Conservation (phyloP, 2,888 invertebrate genomes). For the Slavum lentiscoides region DNA sequence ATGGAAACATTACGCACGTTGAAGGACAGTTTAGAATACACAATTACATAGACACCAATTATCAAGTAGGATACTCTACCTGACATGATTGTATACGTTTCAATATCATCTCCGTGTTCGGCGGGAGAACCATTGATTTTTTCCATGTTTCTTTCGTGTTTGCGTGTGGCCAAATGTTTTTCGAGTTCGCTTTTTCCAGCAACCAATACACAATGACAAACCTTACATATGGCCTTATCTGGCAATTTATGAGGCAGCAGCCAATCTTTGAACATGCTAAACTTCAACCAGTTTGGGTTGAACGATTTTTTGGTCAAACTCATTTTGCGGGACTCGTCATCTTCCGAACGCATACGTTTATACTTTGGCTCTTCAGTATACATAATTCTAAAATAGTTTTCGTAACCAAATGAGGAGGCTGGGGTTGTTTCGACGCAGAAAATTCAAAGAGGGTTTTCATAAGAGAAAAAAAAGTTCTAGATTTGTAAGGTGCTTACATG, state of each 20-base stretch:
- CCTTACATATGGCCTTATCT: slow-evolving; percentile 57
- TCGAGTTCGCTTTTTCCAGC: slow-evolving; percentile 59
- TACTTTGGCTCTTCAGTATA: slow-evolving; percentile 45
- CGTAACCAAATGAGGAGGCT: slow-evolving; percentile 39
- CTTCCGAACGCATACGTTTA: slow-evolving; percentile 48
- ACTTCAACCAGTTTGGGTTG: slow-evolving; percentile 55
- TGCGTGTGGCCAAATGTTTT: slow-evolving; percentile 58
- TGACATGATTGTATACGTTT: slow-evolving; percentile 40
- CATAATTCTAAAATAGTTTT: slow-evolving; percentile 49
- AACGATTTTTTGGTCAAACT: slow-evolving; percentile 55
- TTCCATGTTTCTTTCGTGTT: slow-evolving; percentile 56
- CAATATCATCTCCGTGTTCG: slow-evolving; percentile 45
- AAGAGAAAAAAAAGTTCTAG: slow-evolving; percentile 1
- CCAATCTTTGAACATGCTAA: slow-evolving; percentile 58
- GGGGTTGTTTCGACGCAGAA: slow-evolving; percentile 26
- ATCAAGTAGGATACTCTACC: slow-evolving; percentile 46
- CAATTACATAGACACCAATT: slow-evolving; percentile 24
- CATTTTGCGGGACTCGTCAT: slow-evolving; percentile 47
- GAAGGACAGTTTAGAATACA: slow-evolving; percentile 49
- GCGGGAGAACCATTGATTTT: slow-evolving; percentile 47
- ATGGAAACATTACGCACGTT: slow-evolving; percentile 25
- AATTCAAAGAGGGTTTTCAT: slow-evolving; percentile 44
- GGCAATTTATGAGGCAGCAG: slow-evolving; percentile 57
- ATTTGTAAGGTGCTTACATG: background rate
- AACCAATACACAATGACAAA: slow-evolving; percentile 58